These are phyloP conservation scores for Stenodera caucasica DNA, from an alignment of 2,888 invertebrate genomes.

Conservation along the genomic window DNA sequence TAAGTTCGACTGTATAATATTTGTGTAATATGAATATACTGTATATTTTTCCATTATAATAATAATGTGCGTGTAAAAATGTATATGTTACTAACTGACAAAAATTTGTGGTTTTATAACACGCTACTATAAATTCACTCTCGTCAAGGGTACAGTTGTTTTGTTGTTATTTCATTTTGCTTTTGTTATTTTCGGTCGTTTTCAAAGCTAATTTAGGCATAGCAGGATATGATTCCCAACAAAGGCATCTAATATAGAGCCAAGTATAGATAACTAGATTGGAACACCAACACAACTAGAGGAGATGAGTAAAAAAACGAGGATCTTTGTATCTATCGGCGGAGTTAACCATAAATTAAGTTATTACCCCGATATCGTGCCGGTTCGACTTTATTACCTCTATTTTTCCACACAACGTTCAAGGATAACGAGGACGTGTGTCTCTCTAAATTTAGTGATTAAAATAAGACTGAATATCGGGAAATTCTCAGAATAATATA, in stretches of 20 bases:
- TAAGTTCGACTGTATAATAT: too few relatives aligned
- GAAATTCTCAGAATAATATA: neutral
- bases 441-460: slow-evolving; percentile 1
- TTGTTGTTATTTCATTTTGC: neutral
- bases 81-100: neutral
- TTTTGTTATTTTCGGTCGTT: neutral
- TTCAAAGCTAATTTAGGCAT: slow-evolving; percentile 14
- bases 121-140: slow-evolving; percentile 4
- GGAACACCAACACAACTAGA: slow-evolving; percentile 11
- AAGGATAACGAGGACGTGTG: neutral
- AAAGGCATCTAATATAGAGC: slow-evolving; percentile 26
- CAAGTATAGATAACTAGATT: slow-evolving; percentile 24
- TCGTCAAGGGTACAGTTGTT: neutral
- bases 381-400: slow-evolving; percentile 7
- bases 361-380: slow-evolving; percentile 26
- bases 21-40: too few relatives aligned
- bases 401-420: slow-evolving; percentile 4
- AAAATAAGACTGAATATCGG: neutral
- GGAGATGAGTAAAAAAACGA: neutral
- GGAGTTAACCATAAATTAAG: slow-evolving; percentile 27
- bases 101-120: slow-evolving; percentile 3
- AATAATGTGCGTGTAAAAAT: slow-evolving; percentile 1
- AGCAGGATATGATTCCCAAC: slow-evolving; percentile 31
- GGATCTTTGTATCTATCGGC: neutral
- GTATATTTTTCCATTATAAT: too few relatives aligned